A percentile compares a stretch with the other conserved stretches of the same genome.
phyloP scores from a whole-genome alignment of 2,113 vertebrate species.

The Alces alces region DNA sequence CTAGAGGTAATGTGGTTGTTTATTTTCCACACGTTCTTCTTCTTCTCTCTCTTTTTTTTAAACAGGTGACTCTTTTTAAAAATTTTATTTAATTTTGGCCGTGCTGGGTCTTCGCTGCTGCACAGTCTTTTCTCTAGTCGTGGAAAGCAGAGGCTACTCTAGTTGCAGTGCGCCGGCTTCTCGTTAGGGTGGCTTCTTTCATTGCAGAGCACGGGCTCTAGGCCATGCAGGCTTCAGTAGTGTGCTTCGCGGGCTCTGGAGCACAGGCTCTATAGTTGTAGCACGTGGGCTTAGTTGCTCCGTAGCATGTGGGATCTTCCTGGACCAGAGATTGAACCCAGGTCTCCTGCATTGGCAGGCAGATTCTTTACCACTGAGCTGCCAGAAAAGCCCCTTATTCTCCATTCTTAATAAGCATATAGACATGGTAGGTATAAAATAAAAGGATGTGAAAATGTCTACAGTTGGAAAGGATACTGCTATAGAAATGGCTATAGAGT shows the following conservation, averaged over 20 bases:
- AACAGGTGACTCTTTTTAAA: not conserved
- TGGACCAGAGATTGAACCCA: not conserved
- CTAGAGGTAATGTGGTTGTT: not conserved
- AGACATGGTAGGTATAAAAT: not conserved
- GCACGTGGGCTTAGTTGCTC: not conserved
- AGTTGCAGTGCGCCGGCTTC: not conserved
- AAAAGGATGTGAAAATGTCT: not conserved
- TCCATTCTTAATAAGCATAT: not conserved
- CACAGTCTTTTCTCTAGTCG: not conserved
- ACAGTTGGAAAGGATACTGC: not conserved
- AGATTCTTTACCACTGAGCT: not conserved
- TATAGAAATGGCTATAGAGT: not conserved
- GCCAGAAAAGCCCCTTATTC: not conserved
- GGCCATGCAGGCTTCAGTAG: rapidly evolving
- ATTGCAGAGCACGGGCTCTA: not conserved
- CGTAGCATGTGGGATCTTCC: rapidly evolving
- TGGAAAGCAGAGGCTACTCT: not conserved
- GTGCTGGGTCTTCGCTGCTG: not conserved
- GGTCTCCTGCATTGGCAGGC: not conserved
- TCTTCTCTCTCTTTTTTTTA: not conserved
- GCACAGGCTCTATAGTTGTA: not conserved
- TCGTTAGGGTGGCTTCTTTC: not conserved
- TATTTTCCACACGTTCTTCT: not conserved
- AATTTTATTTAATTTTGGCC: not conserved
- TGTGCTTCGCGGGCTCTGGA: rapidly evolving